phyloP scores from a whole-genome alignment of 2,888 invertebrate genomes.

The Agonopterix subpropinquella region DNA sequence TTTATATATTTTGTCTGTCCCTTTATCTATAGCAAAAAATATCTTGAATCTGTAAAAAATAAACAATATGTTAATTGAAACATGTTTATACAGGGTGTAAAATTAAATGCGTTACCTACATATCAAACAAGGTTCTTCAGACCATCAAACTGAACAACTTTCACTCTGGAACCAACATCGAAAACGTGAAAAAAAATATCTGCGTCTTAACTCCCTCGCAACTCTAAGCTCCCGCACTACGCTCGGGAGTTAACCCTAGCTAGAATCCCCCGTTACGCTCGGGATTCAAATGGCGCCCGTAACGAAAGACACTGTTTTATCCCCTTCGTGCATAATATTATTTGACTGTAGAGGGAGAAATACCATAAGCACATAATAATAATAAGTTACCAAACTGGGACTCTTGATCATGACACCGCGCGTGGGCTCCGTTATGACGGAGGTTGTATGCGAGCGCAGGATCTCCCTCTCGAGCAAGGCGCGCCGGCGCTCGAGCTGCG shows the following conservation, averaged over 20 bases:
- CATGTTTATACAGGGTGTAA: slow-evolving; percentile 6
- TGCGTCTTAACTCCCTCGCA: no score
- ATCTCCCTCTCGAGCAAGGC: slow-evolving; percentile 51
- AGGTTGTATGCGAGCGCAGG: slow-evolving; percentile 28
- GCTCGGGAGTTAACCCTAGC: no score
- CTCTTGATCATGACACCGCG: slow-evolving; percentile 20
- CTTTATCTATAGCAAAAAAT: slow-evolving; percentile 20
- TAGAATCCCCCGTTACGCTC: no score
- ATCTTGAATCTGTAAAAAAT: slow-evolving; percentile 26
- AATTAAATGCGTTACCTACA: no score
- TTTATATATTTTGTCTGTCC: neutral
- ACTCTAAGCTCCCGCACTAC: no score
- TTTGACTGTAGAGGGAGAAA: neutral
- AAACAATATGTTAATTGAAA: slow-evolving; percentile 2
- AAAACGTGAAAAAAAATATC: no score
- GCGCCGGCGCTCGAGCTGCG: slow-evolving; percentile 53
- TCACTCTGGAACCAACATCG: no score
- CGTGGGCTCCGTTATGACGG: slow-evolving; percentile 13
- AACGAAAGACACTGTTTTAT: no score
- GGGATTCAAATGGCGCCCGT: no score
- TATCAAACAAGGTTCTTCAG: no score
- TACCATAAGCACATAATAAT: slow-evolving; percentile 4
- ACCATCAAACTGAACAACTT: no score
- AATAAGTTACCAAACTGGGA: slow-evolving; percentile 40
- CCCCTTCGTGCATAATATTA: no score